Conservation (phyloP, 2,113 vertebrate genomes). For the Rafetus swinhoei region DNA sequence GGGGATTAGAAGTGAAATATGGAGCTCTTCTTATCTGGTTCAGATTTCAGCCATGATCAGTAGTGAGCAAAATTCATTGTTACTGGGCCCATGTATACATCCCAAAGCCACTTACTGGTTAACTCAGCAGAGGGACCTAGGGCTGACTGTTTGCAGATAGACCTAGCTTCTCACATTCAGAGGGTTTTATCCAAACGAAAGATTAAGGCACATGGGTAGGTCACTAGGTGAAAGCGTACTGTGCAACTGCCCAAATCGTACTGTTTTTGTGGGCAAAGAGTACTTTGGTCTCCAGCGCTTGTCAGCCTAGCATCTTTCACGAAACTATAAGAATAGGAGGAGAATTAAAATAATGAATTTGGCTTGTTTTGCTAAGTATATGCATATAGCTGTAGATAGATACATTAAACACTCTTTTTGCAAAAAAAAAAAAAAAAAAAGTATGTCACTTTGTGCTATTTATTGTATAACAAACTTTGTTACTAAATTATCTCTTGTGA, state of each 20-base stretch:
- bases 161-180: not conserved
- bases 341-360: not conserved
- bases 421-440: fast-evolving
- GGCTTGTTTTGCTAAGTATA: not conserved
- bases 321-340: not conserved
- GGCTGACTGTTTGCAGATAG: not conserved
- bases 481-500: not conserved
- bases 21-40: not conserved
- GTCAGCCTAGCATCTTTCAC: not conserved
- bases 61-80: not conserved
- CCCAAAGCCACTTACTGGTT: not conserved
- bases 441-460: not conserved
- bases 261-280: not conserved
- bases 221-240: not conserved
- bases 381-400: not conserved
- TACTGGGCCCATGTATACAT: not conserved
- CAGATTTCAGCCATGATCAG: not conserved
- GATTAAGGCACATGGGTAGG: not conserved
- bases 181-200: not conserved
- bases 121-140: not conserved
- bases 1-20: not conserved
- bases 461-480: not conserved
- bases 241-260: not conserved
- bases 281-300: not conserved
- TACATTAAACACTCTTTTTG: not conserved